These are phyloP conservation scores for Anoplolepis gracilipes DNA, from an alignment of 1,140 invertebrate genomes.

Conservation along the genomic window DNA sequence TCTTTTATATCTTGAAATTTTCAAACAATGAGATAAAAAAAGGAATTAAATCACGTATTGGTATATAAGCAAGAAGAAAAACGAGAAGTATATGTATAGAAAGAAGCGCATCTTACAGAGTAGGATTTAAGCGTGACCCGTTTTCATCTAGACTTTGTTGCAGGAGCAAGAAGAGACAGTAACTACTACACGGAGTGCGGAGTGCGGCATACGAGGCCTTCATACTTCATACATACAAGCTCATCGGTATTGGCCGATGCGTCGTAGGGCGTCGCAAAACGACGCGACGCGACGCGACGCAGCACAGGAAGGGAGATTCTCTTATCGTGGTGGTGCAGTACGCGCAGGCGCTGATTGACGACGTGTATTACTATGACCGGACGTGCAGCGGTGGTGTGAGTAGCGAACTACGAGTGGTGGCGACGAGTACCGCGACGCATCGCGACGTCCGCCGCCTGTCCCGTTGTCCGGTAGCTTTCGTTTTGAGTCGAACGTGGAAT, in stretches of 20 bases:
- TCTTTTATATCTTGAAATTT: no score
- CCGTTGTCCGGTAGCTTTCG: background rate
- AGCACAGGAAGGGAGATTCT: background rate
- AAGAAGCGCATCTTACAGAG: no score
- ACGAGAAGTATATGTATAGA: background rate
- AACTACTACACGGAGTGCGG: background rate
- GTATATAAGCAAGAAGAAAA: background rate
- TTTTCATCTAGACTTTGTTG: background rate
- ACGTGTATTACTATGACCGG: background rate
- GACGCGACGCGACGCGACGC: background rate
- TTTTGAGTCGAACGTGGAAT: background rate
- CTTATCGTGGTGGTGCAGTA: background rate
- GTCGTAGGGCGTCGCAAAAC: background rate
- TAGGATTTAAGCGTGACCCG: background rate
- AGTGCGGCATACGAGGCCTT: background rate
- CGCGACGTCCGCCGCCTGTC: background rate
- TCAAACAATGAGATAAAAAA: no score
- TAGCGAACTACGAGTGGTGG: background rate
- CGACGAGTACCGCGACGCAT: background rate
- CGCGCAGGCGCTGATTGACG: conserved; percentile 25
- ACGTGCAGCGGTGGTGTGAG: background rate
- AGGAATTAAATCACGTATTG: no score
- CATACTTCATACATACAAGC: no score
- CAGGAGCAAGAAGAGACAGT: background rate
- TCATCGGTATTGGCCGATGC: background rate